These are phyloP conservation scores for Uloborus plumipes DNA, from an alignment of 2,888 invertebrate species.

Conservation along the genomic window DNA sequence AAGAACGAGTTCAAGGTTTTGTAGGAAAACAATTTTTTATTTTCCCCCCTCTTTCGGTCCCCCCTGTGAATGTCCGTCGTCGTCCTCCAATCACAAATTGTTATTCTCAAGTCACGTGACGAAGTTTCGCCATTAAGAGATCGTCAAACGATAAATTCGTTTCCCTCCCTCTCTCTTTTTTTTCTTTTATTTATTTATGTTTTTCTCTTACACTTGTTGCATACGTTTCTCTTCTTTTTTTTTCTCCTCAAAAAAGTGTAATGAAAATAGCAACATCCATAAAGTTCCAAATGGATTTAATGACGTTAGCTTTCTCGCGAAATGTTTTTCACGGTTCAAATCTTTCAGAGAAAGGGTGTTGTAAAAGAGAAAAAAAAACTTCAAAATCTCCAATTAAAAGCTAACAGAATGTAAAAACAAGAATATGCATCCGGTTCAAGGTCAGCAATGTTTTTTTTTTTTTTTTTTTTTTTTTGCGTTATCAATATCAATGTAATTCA, in stretches of 20 bases:
- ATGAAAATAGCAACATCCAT: too few species aligned
- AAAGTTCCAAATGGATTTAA: too few species aligned
- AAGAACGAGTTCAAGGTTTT: slow-evolving; percentile 53
- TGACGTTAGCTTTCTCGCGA: too few species aligned
- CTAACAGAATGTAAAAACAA: too few species aligned
- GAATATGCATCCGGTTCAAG: too few species aligned
- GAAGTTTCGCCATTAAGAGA: slow-evolving; percentile 17
- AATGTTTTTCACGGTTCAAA: too few species aligned
- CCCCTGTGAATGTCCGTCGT: slow-evolving; percentile 14
- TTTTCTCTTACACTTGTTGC: neutral
- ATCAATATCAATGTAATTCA: too few species aligned
- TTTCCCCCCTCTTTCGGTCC: slow-evolving; percentile 13
- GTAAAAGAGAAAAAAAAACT: too few species aligned
- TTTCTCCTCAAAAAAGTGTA: neutral
- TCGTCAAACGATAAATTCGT: slow-evolving; percentile 8
- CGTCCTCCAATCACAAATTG: slow-evolving; percentile 20
- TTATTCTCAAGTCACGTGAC: slow-evolving; percentile 38
- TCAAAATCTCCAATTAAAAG: too few species aligned
- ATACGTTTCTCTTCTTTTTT: neutral
- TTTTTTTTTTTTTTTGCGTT: too few species aligned
- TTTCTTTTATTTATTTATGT: neutral
- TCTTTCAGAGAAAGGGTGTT: too few species aligned
- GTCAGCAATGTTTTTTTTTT: too few species aligned
- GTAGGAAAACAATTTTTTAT: slow-evolving; percentile 4
- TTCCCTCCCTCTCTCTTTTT: neutral